Evolutionary conservation across 1,140 invertebrate genomes (phyloP), one percentile per base, ranked within the genome.

Genomic region (Coenobita brevimanus): DNA sequence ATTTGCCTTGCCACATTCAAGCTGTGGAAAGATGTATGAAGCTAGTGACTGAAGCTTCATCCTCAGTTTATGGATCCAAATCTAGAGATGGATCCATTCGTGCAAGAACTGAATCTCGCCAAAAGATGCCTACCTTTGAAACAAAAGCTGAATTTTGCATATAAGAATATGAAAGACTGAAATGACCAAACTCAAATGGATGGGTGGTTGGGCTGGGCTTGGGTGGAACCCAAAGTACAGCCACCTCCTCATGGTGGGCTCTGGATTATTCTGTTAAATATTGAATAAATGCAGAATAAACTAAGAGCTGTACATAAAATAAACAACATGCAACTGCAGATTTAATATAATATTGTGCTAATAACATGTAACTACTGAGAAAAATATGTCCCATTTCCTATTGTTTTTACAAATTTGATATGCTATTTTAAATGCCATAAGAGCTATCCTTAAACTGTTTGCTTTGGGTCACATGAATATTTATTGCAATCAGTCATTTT

Each of bases 221-320:
- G 71, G 71, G 71, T 75, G 71, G 71, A 75, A 75, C 71, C 30
- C 71, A 41, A 75, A 33, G 38, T 75, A 38, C 71, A 75, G 71
- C 71, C 71, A 38, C 33, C 71, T 75, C 71, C 71, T 75, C 71
- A 13, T 75, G 33, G 33, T 75, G 71, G 21, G 71, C 38, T 75
- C 71, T 75, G 71, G 71, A 41, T 75, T 41, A 75, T 36, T 41
- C 71, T 75, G 71, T 41, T 41, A 69, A 69, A 24, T 24, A 69
- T 21, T 69, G 33, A n/a, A 6, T 69, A 15, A 1, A 69, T 10
- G n/a, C 64, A 69, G 24, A 69, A 69, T 69, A 69, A 69, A 69
- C 64, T 69, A 69, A 4, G 64, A 69, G 64, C 64, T 69, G 64
- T 69, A 69, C 64, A 69, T 27, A 69, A 69, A 33, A 4, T 69